phyloP scores from a whole-genome alignment of 2,888 invertebrate species.

The Dryadula phaetusa region DNA sequence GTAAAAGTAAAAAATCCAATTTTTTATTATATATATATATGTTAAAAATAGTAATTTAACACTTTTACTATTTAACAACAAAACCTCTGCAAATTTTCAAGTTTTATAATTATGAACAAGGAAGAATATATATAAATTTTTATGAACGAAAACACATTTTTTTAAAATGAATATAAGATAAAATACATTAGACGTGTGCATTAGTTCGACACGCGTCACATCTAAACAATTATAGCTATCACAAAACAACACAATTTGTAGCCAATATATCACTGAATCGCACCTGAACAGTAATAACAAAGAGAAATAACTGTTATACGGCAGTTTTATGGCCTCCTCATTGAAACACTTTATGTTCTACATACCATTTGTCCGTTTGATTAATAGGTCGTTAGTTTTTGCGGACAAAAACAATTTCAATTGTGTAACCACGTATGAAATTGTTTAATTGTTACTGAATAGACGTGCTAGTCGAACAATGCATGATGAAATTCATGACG shows the following conservation, averaged over 20 bases:
- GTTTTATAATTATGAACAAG: no score
- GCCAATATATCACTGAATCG: conserved; percentile 72
- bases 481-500: background rate
- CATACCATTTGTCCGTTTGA: conserved; percentile 35
- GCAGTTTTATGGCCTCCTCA: conserved; percentile 76
- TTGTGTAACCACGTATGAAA: conserved; percentile 2
- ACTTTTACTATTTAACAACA: no score
- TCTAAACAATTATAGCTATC: conserved; percentile 43
- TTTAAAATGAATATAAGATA: no score
- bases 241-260: conserved; percentile 69
- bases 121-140: no score
- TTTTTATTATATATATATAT: no score
- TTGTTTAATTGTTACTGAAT: conserved; percentile 19
- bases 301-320: conserved; percentile 77
- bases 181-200: conserved; percentile 31
- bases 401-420: conserved; percentile 34
- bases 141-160: no score
- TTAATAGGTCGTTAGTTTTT: conserved; percentile 39
- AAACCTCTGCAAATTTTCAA: no score
- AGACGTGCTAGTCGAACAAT: background rate
- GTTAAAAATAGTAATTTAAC: no score
- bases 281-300: conserved; percentile 80
- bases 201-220: conserved; percentile 23
- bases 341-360: conserved; percentile 60
- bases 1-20: no score